Evolutionary conservation across 2,888 invertebrate species (phyloP).

Genomic region (Nebria salina): DNA sequence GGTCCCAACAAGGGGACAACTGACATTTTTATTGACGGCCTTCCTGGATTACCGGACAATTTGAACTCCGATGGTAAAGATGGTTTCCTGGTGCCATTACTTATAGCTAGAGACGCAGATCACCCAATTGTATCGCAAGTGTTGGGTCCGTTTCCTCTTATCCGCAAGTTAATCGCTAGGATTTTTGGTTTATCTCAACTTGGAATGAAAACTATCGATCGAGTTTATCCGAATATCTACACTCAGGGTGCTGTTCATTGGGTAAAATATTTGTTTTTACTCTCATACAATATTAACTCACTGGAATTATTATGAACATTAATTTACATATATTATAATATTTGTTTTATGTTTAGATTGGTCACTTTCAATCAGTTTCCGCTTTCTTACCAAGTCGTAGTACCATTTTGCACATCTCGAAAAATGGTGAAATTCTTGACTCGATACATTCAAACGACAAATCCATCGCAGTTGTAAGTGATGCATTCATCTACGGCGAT

Average conservation of each 20-base stretch:
- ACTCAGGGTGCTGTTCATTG: slow-evolving; percentile 70
- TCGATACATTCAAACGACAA: slow-evolving; percentile 72
- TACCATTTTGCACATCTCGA: slow-evolving; percentile 74
- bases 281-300: slow-evolving; percentile 8
- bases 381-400: slow-evolving; percentile 62
- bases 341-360: slow-evolving; percentile 66
- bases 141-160: slow-evolving; percentile 70
- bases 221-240: slow-evolving; percentile 72
- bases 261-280: slow-evolving; percentile 62
- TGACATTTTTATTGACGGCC: slow-evolving; percentile 83
- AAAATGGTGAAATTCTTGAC: slow-evolving; percentile 77
- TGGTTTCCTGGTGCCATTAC: slow-evolving; percentile 73
- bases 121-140: slow-evolving; percentile 68
- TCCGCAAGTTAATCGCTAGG: slow-evolving; percentile 74
- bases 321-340: neutral
- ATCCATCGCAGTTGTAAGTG: slow-evolving; percentile 68
- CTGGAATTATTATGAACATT: neutral
- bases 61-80: slow-evolving; percentile 66
- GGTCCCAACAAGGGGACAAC: slow-evolving; percentile 82
- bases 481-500: slow-evolving; percentile 73
- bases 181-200: slow-evolving; percentile 69
- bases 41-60: slow-evolving; percentile 82
- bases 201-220: slow-evolving; percentile 71
- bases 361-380: slow-evolving; percentile 68
- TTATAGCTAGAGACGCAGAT: slow-evolving; percentile 66